Conservation (phyloP, 92 coral and sea anemone genomes). For the Palythoa grandis region DNA sequence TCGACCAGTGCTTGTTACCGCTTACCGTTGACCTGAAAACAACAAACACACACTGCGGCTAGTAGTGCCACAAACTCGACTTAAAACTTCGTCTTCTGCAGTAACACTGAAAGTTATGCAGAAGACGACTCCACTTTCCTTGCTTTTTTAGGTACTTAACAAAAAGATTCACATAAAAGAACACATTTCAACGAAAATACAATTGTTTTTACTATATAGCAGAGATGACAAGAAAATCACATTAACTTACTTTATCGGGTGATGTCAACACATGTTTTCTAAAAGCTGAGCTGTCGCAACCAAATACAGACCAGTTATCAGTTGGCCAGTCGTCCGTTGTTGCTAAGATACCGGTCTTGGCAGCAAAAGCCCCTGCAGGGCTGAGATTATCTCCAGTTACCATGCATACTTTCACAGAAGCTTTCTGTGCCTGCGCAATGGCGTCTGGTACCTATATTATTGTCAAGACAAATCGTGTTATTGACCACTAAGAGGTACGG, state of each 20-base stretch:
- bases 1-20: too few species aligned
- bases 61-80: too few species aligned
- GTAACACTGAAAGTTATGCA: too few species aligned
- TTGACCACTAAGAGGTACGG: too few species aligned
- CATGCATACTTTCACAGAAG: slow-evolving; percentile 43
- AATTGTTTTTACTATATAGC: not conserved
- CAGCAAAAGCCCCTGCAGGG: slow-evolving; percentile 42
- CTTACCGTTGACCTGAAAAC: too few species aligned
- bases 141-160: too few species aligned
- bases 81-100: too few species aligned
- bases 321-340: slow-evolving; percentile 23
- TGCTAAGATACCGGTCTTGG: slow-evolving; percentile 29
- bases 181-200: not conserved
- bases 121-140: too few species aligned
- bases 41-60: too few species aligned
- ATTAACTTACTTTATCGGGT: slow-evolving; percentile 7
- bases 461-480: too few species aligned
- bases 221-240: too few species aligned
- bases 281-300: slow-evolving; percentile 31
- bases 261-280: slow-evolving; percentile 16
- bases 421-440: slow-evolving; percentile 28
- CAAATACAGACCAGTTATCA: slow-evolving; percentile 30
- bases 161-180: not conserved
- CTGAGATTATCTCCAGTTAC: slow-evolving; percentile 36
- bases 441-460: slow-evolving; percentile 36